Evolutionary conservation across 2,797 vertebrate species (phyloP), one percentile per base, ranked within the genome.

Genomic region (Thaleichthys pacificus): DNA sequence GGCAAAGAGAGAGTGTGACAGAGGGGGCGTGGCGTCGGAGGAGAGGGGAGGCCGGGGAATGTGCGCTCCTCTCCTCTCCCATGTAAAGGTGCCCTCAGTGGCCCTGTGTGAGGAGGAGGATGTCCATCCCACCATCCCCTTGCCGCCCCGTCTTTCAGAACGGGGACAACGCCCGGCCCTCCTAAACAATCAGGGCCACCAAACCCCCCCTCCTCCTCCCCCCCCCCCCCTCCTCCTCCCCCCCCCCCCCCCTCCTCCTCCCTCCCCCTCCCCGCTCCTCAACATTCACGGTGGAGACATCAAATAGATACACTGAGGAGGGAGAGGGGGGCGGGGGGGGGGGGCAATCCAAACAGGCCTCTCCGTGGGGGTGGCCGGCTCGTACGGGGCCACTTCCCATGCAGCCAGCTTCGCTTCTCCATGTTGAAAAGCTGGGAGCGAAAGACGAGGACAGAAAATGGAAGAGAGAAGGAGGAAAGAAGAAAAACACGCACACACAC

Each of bases 231-330:
- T n/a, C n/a, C n/a, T n/a, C n/a, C n/a, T n/a, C n/a, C n/a, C n/a
- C 80, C 85, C 57, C n/a, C 63, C 57, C 9, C 12, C 15, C 58
- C 78, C 84, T 81, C 88, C 86, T 79, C 85, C 17, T 17, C 68
- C 88, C 86, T 79, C 85, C 17, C 21, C 68, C 57, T 57, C 83
- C 81, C 66, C 7, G 63, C 83, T 70, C 80, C 73, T 84, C 84
- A 80, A 87, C 79, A 87, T 81, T 86, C 87, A 86, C 86, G 82
- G 88, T 73, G 80, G 88, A 88, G 84, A 92, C 90, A 92, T 92
- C 92, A 92, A 93, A 93, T 86, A 92, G 88, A 90, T 11, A 79
- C 88, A 88, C 77, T 87, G 88, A 89, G 86, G 85, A 26, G 82
- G 74, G 75, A 47, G 51, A 47, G 51, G 61, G 65, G 35, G 67